Conservation (phyloP, 2,888 invertebrate genomes). For the Scaptomyza tumidula region DNA sequence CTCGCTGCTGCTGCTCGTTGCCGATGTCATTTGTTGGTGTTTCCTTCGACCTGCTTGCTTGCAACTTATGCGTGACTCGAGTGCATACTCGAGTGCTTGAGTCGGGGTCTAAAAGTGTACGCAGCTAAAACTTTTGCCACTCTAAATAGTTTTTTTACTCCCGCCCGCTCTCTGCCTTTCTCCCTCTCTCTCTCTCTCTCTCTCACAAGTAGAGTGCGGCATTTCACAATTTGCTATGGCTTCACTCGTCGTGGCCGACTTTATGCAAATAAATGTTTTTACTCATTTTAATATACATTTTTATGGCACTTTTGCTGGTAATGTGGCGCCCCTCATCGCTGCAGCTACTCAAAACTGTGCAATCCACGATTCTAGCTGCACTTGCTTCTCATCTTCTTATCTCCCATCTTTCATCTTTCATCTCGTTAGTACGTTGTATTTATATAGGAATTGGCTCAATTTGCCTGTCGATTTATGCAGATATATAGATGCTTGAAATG, state of each 20-base stretch:
- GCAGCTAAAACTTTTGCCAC: slow-evolving; percentile 79
- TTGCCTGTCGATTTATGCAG: slow-evolving; percentile 77
- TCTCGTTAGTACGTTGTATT: slow-evolving; percentile 74
- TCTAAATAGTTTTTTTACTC: slow-evolving; percentile 74
- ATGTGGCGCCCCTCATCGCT: slow-evolving; percentile 60
- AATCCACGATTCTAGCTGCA: slow-evolving; percentile 8
- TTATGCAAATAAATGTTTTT: slow-evolving; percentile 80
- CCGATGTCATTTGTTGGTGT: slow-evolving; percentile 70
- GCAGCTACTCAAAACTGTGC: slow-evolving; percentile 28
- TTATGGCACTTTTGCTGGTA: slow-evolving; percentile 75
- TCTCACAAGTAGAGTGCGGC: slow-evolving; percentile 8
- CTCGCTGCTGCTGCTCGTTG: slow-evolving; percentile 22
- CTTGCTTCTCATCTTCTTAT: slow-evolving; percentile 11
- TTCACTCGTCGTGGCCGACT: slow-evolving; percentile 57
- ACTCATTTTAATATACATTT: slow-evolving; percentile 80
- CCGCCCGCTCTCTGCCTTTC: slow-evolving; percentile 24
- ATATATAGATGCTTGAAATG: slow-evolving; percentile 65
- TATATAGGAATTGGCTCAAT: slow-evolving; percentile 80
- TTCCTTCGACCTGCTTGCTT: slow-evolving; percentile 70
- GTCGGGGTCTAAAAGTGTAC: slow-evolving; percentile 68
- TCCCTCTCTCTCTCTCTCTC: not conserved
- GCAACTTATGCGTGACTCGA: slow-evolving; percentile 79
- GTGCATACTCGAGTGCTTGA: slow-evolving; percentile 74
- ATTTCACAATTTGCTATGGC: slow-evolving; percentile 58
- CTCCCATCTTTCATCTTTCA: slow-evolving; percentile 38